These are phyloP conservation scores for Cladopsammia gracilis DNA, from an alignment of 64 coral and sea anemone species.

Conservation along the genomic window DNA sequence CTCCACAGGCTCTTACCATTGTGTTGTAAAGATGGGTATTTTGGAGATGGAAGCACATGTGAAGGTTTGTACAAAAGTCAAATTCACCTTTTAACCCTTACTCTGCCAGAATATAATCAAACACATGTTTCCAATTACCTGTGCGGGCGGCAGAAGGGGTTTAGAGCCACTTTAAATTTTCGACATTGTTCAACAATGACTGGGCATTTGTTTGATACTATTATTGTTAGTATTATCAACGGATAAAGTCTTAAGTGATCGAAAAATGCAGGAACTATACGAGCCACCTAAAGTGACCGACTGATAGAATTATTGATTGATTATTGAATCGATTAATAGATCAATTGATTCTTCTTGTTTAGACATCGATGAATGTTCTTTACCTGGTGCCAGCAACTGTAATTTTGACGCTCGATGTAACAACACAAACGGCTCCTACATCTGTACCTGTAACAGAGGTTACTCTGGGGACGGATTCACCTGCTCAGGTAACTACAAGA, in stretches of 20 bases:
- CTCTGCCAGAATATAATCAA: no score
- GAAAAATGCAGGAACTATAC: no score
- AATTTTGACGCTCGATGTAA: slow-evolving; percentile 9
- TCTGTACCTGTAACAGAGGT: slow-evolving; percentile 44
- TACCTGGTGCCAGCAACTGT: slow-evolving; percentile 19
- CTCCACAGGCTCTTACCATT: slow-evolving; percentile 48
- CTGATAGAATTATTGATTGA: no score
- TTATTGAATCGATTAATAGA: not conserved
- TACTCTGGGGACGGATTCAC: slow-evolving; percentile 46
- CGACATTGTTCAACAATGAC: no score
- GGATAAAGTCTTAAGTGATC: no score
- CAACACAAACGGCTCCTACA: slow-evolving; percentile 57
- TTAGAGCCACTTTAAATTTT: no score
- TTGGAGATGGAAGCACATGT: slow-evolving; percentile 15
- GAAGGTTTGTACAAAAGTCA: slow-evolving; percentile 22
- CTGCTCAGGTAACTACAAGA: slow-evolving; percentile 32
- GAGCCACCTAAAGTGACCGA: no score
- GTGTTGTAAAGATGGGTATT: slow-evolving; percentile 60
- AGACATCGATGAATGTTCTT: slow-evolving; percentile 76
- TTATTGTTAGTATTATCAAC: no score
- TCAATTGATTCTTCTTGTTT: not conserved
- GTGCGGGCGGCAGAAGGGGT: no score
- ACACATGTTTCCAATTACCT: no score
- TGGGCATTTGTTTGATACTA: no score
- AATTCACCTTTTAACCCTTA: no score